phyloP scores from a whole-genome alignment of 1,140 invertebrate species.

The Ceratina australensis region DNA sequence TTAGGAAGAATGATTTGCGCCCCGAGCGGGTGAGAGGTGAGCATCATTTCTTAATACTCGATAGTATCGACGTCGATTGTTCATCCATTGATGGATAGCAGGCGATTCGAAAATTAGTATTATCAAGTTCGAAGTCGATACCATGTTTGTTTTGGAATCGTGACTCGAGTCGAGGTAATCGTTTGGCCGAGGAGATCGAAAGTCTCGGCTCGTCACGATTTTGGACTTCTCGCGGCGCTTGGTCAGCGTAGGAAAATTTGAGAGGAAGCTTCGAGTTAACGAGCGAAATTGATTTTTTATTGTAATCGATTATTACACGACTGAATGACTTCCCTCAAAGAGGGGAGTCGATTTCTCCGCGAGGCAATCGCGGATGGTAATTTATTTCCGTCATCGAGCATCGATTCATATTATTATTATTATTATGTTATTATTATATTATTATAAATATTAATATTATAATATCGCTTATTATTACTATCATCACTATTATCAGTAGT shows the following conservation, averaged over 20 bases:
- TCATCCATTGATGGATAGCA: not conserved
- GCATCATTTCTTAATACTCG: slow-evolving; percentile 30
- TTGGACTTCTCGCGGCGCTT: no score
- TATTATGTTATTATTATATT: slow-evolving; percentile 37
- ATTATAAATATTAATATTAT: slow-evolving; percentile 47
- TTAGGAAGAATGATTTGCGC: not conserved
- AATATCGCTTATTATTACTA: slow-evolving; percentile 53
- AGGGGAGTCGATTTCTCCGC: slow-evolving; percentile 16
- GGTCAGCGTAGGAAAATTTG: not conserved
- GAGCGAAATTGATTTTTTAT: slow-evolving; percentile 18
- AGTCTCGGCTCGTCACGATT: no score
- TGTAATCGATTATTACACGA: slow-evolving; percentile 35
- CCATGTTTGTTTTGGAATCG: not conserved
- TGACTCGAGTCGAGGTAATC: not conserved
- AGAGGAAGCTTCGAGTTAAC: slow-evolving; percentile 3
- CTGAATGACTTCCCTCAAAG: slow-evolving; percentile 24
- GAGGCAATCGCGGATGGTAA: slow-evolving; percentile 47
- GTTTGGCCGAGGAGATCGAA: not conserved
- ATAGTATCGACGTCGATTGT: not conserved
- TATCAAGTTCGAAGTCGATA: not conserved
- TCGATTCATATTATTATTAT: slow-evolving; percentile 37
- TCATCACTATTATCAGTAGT: slow-evolving; percentile 51
- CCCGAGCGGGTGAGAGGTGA: not conserved
- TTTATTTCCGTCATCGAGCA: slow-evolving; percentile 54
- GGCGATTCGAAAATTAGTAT: not conserved